Evolutionary conservation across 2,113 vertebrate genomes (phyloP).

Genomic region (Chlorodrepanis virens): DNA sequence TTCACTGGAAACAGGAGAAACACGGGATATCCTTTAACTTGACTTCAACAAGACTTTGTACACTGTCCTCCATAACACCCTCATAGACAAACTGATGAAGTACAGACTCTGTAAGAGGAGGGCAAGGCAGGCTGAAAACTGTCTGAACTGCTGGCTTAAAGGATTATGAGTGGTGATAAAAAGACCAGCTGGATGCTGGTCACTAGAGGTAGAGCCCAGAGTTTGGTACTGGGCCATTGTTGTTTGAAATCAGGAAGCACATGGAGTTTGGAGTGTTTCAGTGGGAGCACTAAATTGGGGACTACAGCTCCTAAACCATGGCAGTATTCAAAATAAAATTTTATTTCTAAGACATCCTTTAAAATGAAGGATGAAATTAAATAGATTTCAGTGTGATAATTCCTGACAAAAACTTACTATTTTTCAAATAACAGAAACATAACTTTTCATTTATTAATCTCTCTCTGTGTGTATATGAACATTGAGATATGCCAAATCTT

Average conservation of each 20-base stretch:
- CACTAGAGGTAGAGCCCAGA: background rate
- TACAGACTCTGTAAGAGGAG: background rate
- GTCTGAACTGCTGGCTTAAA: background rate
- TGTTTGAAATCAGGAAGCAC: background rate
- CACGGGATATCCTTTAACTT: fast-evolving
- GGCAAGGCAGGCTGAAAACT: background rate
- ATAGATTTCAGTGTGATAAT: background rate
- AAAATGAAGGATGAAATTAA: background rate
- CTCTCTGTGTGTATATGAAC: background rate
- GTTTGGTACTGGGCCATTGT: background rate
- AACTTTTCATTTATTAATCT: background rate
- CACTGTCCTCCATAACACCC: background rate
- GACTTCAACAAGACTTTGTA: background rate
- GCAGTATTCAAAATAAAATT: background rate
- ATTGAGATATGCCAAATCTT: background rate
- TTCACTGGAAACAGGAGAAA: background rate
- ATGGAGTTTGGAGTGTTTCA: fast-evolving
- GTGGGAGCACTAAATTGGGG: background rate
- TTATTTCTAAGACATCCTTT: constrained; percentile 15
- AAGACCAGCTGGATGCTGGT: background rate
- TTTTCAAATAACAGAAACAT: background rate
- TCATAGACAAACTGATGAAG: background rate
- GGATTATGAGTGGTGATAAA: background rate
- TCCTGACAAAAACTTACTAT: background rate
- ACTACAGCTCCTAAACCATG: background rate